Evolutionary conservation across 2,888 invertebrate genomes (phyloP), one percentile per base, ranked within the genome.

Genomic region (Cantharis rufa): DNA sequence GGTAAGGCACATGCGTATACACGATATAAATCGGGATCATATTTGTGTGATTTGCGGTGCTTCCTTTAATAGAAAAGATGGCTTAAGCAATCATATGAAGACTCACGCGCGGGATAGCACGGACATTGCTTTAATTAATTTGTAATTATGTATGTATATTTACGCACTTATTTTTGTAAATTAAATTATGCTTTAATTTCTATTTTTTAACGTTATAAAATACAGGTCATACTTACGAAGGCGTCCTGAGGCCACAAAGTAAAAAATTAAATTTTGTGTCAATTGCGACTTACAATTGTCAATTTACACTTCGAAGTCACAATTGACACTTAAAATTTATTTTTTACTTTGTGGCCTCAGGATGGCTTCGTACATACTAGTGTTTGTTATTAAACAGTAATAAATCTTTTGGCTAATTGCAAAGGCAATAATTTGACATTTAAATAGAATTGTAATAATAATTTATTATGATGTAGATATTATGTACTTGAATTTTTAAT

Each of bases 1-100:
- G 72, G 89, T 91, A 71, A 89, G 93, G 72, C 94, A 94, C 86
- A 91, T 92, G 86, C 88, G 92, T 81, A 92, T 91, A 82, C 93
- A 92, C 84, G 92, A 92, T 87, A 90, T 85, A 13, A 85, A 83
- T 71, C 84, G 84, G 75, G 84, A 84, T 62, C 85, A 86, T 80
- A 90, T 91, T 80, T 93, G 93, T 84, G 89, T 90, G 80, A 90
- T 92, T 81, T 93, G 93, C 86, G 90, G 90, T 74, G 90, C 90
- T 69, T 90, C 90, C 28, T 92, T 92, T 87, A 90, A 90, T 79
- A 89, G 91, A 81, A 91, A 90, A 85, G 90, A 91, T 78, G 90
- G 90, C 81, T 86, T 92, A 82, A 89, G 90, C 71, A 90, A 91
- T 74, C 92, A 92, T 82, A 89, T 91, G 82, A 91, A 91, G 81